phyloP scores from a whole-genome alignment of 2,113 vertebrate genomes.

The Melozone crissalis region DNA sequence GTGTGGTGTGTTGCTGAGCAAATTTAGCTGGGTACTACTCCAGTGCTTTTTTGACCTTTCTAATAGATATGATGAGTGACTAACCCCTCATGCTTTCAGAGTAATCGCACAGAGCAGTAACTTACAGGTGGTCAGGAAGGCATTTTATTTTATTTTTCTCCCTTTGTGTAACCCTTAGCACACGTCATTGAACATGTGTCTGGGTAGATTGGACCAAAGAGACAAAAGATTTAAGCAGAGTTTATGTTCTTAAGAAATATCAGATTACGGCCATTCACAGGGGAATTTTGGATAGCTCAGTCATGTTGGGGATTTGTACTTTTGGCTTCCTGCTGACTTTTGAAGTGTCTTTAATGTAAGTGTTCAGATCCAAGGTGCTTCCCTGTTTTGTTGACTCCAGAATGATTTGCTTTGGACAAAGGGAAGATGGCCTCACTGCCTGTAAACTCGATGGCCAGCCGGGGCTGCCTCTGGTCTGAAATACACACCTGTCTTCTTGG shows the following conservation, averaged over 20 bases:
- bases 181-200: not conserved
- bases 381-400: not conserved
- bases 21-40: not conserved
- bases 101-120: not conserved
- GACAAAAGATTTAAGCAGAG: not conserved
- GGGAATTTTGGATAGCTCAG: not conserved
- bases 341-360: not conserved
- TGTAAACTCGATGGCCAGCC: not conserved
- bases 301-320: not conserved
- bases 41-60: not conserved
- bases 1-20: not conserved
- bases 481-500: not conserved
- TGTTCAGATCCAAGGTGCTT: not conserved
- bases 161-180: not conserved
- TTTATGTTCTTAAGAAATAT: slow-evolving; percentile 26
- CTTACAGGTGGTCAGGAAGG: slow-evolving; percentile 20
- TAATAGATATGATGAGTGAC: not conserved
- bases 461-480: not conserved
- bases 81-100: not conserved
- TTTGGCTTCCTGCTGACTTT: not conserved
- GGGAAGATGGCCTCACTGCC: not conserved
- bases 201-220: slow-evolving; percentile 34
- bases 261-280: not conserved
- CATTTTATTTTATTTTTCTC: slow-evolving; percentile 26
- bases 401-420: not conserved